Evolutionary conservation across 2,113 vertebrate genomes (phyloP), one percentile per base, ranked within the genome.

Genomic region (Diglossa brunneiventris): DNA sequence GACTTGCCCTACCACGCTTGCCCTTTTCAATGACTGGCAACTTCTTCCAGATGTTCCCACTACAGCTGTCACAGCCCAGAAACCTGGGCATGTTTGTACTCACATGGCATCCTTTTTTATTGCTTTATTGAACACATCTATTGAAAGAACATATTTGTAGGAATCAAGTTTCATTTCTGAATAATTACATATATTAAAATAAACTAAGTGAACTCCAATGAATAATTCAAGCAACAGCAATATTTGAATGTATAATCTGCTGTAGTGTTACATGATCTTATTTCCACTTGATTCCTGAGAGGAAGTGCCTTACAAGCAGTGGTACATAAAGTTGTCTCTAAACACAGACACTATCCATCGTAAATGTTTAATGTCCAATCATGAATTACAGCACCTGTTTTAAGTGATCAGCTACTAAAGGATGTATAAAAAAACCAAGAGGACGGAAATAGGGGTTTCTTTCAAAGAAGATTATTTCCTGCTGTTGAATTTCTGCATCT

Each of bases 401-500:
- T 95, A 96, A 96, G 92, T 97, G 92, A 95, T 97, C 95, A 96
- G 95, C 94, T 97, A 96, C 92, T 93, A 96, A 96, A 97, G 88
- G 75, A 91, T 93, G 50, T 84, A 68, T 35, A 59, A 64, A 67
- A 62, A 55, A 90, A 79, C 80, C 90, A 91, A 63, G n/a, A 90
- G 75, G 64, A 92, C 23, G 72, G 92, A 96, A 97, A 97, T 92
- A 79, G n/a, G 58, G 21, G 37, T 79, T 96, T 95, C 81, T 96
- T 95, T 95, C 89, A 95, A 94, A 66, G 91, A 94, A 94, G 91
- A 97, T 97, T 97, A 94, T 95, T 97, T 97, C 95, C 92, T 96
- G 90, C 95, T 96, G 94, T 95, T 83, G 90, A 94, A 95, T 91
- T 93, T 96, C 91, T 95, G 74, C 88, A 86, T 94, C 69, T 88